Base-by-base conservation (phyloP, 2,888 invertebrate species). In the Sphaeridia pumilis region DNA sequence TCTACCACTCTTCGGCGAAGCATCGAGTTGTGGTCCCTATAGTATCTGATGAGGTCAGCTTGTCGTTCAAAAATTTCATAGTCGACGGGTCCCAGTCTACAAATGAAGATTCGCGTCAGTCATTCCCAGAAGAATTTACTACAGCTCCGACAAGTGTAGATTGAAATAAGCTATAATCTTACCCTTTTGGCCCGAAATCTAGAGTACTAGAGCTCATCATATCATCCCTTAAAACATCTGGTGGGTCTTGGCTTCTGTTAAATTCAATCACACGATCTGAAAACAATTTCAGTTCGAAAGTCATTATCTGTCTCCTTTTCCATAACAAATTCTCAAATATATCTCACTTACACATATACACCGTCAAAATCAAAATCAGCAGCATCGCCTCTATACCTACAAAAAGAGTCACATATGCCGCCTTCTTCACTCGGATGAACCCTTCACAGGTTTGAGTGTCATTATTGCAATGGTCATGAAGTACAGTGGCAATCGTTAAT, bases 21-120 rank as follows among this genome's bases (percentile, higher is more conserved):
- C 65, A 76, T 76, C 26, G 75, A 75, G 64, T 82, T 81, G 60
- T 82, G 81, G 66, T 82, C 82, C 60, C 76, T 76, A 52, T 82
- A 70, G 67, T 81, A 81, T 66, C 76, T 73, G 59, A 83, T 83
- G 7, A 82, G 71, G 70, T 82, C 82, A 25, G 82, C 82, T 73
- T 82, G 82, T 68, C 80, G 80, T 65, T 82, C 80, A 44, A 82
- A 70, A 48, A 82, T 72, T 54, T 81, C 81, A 21, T 74, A 72
- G 5, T 75, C 71, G 65, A 74, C 74, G 52, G 74, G 75, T 12
- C 76, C 76, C 35, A 61, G 49, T 17, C 56, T 56, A 28, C 5
- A 49, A 43, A 26, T 5, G 7, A 10, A 20, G 21, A 41, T 24
- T 38, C 14, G 24, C 12, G 20, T 27, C 47, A 47, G 5, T 12